Conservation (phyloP, 92 coral and sea anemone species). For the Pocillopora meandrina region DNA sequence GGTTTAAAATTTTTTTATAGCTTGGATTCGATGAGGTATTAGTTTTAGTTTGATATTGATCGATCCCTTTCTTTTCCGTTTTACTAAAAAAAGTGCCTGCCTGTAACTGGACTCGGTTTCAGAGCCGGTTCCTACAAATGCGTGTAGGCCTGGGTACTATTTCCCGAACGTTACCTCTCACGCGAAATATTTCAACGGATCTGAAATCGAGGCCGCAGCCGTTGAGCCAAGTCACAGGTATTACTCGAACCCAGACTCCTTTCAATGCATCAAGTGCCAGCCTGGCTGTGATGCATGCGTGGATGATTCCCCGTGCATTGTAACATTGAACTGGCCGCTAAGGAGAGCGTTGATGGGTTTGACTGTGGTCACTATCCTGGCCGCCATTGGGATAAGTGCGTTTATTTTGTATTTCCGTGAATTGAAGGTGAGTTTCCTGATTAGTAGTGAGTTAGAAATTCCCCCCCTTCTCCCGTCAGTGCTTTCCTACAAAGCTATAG, state of each 20-base stretch:
- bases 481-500: too few relatives aligned
- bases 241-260: constrained; percentile 68
- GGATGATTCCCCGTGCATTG: constrained; percentile 81
- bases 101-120: constrained; percentile 72
- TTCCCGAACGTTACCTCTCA: constrained; percentile 59
- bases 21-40: too few relatives aligned
- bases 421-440: constrained; percentile 60
- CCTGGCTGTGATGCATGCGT: constrained; percentile 75
- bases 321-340: constrained; percentile 80
- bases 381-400: constrained; percentile 54
- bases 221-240: constrained; percentile 46
- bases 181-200: constrained; percentile 71
- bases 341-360: constrained; percentile 68
- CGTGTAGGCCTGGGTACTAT: constrained; percentile 84
- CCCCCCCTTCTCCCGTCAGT: too few relatives aligned
- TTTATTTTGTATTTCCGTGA: constrained; percentile 70
- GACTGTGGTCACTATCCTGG: constrained; percentile 53
- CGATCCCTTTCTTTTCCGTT: too few relatives aligned
- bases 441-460: background rate
- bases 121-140: constrained; percentile 90
- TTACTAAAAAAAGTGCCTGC: constrained; percentile 51
- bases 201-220: constrained; percentile 67
- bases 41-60: too few relatives aligned
- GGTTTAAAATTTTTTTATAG: too few relatives aligned
- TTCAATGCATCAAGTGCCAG: constrained; percentile 72